Base-by-base conservation (phyloP, 2,888 invertebrate genomes). In the Melanotus villosus region DNA sequence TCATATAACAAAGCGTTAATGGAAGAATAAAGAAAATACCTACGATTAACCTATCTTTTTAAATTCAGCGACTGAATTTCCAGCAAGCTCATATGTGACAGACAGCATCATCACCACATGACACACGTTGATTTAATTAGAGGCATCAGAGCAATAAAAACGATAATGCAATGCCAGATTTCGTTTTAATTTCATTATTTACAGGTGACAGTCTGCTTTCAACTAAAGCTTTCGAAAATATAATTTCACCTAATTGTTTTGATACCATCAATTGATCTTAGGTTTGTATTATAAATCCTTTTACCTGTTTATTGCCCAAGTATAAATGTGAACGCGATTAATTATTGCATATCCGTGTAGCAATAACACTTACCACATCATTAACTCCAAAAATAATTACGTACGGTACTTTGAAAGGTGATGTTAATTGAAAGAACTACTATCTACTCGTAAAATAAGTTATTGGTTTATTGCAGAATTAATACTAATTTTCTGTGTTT, bases 141-240 rank as follows among this genome's bases (percentile, higher is more conserved):
- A 18, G 41, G 6, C 9, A 16, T 18, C 41, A 41, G 1, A 12
- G 41, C 18, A 41, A 41, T 18, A 38, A 14, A 32, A 12, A 41
- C 14, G 7, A 26, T 26, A 26, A 26, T 5, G 14, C 41, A 16
- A 16, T 41, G 41, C 41, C n/a, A 9, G 41, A 14, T 41, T 41
- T 16, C 47, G 18, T 47, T 23, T 18, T 12, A 47, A 4, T 12
- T 16, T 16, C n/a, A 21, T 10, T 47, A n/a, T 47, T 19, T 47
- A 23, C 47, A 47, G 23, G 23, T 47, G 47, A 47, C 47, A 47
- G 23, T 23, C 47, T 23, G 23, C n/a, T 23, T n/a, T n/a, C n/a
- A n/a, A n/a, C n/a, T n/a, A n/a, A n/a, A 12, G 23, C 47, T 47
- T 47, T 47, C 47, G 23, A 47, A 47, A 47, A 47, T 34, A 34